phyloP scores from a whole-genome alignment of 2,888 invertebrate species.

The Lasioglossum vierecki region DNA sequence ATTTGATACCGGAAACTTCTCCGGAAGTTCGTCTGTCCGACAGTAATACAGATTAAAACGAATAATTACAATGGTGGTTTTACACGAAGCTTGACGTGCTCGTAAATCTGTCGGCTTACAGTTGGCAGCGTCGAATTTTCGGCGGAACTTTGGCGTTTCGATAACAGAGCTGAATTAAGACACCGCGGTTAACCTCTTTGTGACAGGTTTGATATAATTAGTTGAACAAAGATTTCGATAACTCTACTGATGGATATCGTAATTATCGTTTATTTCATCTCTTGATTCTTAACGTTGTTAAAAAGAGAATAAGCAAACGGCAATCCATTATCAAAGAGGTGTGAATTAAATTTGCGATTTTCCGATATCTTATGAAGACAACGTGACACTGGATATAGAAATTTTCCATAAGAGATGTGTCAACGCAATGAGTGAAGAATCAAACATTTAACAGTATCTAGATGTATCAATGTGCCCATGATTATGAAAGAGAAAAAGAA shows the following conservation, averaged over 20 bases:
- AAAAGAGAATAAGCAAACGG: background rate
- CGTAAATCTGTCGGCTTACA: conserved; percentile 38
- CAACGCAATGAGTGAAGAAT: background rate
- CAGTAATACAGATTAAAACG: conserved; percentile 55
- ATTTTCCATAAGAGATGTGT: background rate
- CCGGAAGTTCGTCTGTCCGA: conserved; percentile 32
- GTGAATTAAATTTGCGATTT: background rate
- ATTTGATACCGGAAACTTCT: conserved; percentile 50
- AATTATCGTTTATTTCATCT: background rate
- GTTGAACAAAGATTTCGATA: background rate
- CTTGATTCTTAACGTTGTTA: background rate
- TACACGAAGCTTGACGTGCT: conserved; percentile 50
- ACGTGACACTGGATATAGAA: background rate
- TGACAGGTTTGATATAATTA: background rate
- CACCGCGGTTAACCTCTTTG: conserved; percentile 5
- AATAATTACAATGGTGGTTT: conserved; percentile 54
- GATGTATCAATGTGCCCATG: no score
- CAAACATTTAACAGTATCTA: no score
- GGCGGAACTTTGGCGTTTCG: conserved; percentile 24
- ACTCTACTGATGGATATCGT: background rate
- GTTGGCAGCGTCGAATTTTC: conserved; percentile 25
- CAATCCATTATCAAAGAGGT: background rate
- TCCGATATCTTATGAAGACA: background rate
- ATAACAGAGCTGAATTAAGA: conserved; percentile 44
- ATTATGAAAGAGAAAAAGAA: no score